phyloP scores from a whole-genome alignment of 2,888 invertebrate genomes.

The Polydesmus complanatus region DNA sequence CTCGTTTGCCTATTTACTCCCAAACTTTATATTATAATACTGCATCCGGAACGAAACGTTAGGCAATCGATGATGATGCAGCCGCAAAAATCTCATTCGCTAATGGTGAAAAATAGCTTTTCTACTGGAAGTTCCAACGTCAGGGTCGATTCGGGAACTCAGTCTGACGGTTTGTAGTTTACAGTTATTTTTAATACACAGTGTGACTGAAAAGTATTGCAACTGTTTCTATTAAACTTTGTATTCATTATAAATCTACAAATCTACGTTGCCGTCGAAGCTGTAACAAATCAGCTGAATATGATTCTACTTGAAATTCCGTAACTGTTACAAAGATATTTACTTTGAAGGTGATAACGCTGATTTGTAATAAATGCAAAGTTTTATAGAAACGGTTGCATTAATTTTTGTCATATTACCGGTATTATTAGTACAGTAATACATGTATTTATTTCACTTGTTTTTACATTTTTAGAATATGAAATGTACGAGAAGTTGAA shows the following conservation, averaged over 20 bases:
- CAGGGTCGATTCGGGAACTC: slow-evolving; percentile 31
- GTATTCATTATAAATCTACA: too few relatives aligned
- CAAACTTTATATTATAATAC: slow-evolving; percentile 78
- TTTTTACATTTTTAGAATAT: slow-evolving; percentile 13
- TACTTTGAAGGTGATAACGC: too few relatives aligned
- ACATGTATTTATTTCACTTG: too few relatives aligned
- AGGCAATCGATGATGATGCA: slow-evolving; percentile 44
- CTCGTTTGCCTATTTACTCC: slow-evolving; percentile 86
- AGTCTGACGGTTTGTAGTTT: slow-evolving; percentile 31
- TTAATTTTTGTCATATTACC: neutral
- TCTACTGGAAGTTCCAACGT: slow-evolving; percentile 22
- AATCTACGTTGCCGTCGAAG: too few relatives aligned
- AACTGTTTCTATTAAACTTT: too few relatives aligned
- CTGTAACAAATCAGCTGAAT: too few relatives aligned
- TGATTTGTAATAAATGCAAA: too few relatives aligned
- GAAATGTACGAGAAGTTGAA: slow-evolving; percentile 19
- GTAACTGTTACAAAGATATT: too few relatives aligned
- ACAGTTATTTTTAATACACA: too few relatives aligned
- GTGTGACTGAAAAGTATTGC: too few relatives aligned
- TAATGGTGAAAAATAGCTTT: slow-evolving; percentile 18
- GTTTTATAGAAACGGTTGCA: neutral
- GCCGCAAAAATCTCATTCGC: slow-evolving; percentile 20
- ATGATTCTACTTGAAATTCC: too few relatives aligned
- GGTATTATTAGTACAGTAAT: too few relatives aligned
- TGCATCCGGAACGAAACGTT: slow-evolving; percentile 77